Evolutionary conservation across 2,113 vertebrate genomes (phyloP), one percentile per base, ranked within the genome.

Genomic region (Bambusicola thoracicus): DNA sequence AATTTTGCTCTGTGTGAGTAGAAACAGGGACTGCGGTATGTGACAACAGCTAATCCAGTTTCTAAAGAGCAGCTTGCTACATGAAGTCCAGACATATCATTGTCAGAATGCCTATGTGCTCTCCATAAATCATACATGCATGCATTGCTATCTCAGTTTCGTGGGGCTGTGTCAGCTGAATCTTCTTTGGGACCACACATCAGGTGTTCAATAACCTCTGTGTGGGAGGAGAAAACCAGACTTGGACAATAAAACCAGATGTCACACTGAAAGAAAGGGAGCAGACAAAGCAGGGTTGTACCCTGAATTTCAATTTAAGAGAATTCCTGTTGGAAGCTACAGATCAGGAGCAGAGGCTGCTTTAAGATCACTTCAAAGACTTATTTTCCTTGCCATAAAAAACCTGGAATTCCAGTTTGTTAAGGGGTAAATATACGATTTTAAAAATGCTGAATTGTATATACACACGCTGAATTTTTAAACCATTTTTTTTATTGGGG

Each of bases 231-330:
- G 6, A 40, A 87, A 67, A 34, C 2, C 24, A 20, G 56, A 20
- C 14, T 32, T 40, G 38, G n/a, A 20, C 53, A 59, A 51, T 1
- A 1, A 8, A 24, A 8, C 2, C 14, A 2, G 34, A 1, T 17
- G 13, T 12, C 38, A 29, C 12, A 3, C 19, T 21, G 24, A 6
- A 17, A 62, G 16, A 53, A 63, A 0, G 3, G 18, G 40, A 46
- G 10, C 4, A 20, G 8, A 46, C 13, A 74, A 48, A 66, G 15
- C 2, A 62, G 4, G 43, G 38, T 38, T 7, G 1, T 2, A 7
- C 34, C 25, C 2, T 3, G 5, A 21, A 25, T 34, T 53, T 27
- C 9, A 27, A 68, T 73, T 19, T 1, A 27, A 73, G 4, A 21
- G 19, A 15, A 63, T 55, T 86, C 21, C 41, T 21, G 4, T 7